phyloP scores from a whole-genome alignment of 2,888 invertebrate genomes.

The Lithophane ornitopus region DNA sequence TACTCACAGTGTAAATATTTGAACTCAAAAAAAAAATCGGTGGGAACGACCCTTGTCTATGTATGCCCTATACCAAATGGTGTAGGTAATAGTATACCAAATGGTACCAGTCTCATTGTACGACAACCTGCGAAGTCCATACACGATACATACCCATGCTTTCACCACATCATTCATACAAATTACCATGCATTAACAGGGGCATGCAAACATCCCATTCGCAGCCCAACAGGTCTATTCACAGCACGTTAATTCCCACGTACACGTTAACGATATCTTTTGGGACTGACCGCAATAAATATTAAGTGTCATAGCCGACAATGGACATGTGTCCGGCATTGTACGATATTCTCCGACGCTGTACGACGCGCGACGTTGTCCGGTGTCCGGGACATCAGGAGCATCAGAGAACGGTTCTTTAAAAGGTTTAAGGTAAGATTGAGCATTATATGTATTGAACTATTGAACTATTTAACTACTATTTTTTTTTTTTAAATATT shows the following conservation, averaged over 20 bases:
- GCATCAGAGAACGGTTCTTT: constrained; percentile 14
- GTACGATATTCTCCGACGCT: constrained; percentile 18
- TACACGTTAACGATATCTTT: constrained; percentile 56
- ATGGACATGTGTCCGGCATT: constrained; percentile 43
- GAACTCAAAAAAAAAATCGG: not conserved
- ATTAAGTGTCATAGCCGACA: constrained; percentile 50
- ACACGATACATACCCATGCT: constrained; percentile 18
- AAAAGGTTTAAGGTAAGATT: not conserved
- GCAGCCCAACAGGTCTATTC: constrained; percentile 31
- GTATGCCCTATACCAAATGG: not conserved
- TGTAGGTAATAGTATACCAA: too few species aligned
- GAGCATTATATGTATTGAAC: not conserved
- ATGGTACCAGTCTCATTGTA: not conserved
- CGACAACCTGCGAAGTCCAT: constrained; percentile 11
- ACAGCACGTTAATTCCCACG: constrained; percentile 47
- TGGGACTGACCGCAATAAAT: constrained; percentile 56
- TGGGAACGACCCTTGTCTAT: not conserved
- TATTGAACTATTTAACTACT: too few species aligned
- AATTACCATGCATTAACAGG: constrained; percentile 43
- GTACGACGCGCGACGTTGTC: not conserved
- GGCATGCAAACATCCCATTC: constrained; percentile 24
- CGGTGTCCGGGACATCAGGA: not conserved
- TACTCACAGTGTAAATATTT: not conserved
- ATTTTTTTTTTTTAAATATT: not conserved
- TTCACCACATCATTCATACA: constrained; percentile 43